Evolutionary conservation across 2,797 vertebrate species (phyloP), one percentile per base, ranked within the genome.

Genomic region (Erithacus rubecula): DNA sequence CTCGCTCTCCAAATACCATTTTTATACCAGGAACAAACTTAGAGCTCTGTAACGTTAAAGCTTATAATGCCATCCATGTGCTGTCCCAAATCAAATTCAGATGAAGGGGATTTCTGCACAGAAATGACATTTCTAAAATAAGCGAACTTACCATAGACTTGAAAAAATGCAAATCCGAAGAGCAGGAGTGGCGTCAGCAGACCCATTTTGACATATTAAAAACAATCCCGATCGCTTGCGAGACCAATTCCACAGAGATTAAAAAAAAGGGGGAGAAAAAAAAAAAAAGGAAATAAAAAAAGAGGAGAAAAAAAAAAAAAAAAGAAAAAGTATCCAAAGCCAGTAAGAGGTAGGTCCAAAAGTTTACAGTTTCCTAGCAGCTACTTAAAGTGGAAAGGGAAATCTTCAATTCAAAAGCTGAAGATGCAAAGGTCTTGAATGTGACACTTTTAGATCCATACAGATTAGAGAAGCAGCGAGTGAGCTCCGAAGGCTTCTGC

Each of bases 201-300:
- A 98, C 98, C 98, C 99, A 99, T 99, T 97, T 98, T 99, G 96
- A 98, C 98, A 99, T 99, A 99, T 98, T 99, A 98, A 97, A 97
- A 98, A 98, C 98, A 98, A 98, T 99, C 98, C 99, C 98, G 97
- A 90, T 43, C 85, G 95, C 69, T 96, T 96, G 96, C 85, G 93
- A 97, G 97, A 98, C 96, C 98, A 98, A 98, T 98, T 98, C 98
- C 98, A 98, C 94, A 83, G 93, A 97, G 89, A 91, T 30, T 30
- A 11, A 51, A 18, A 52, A 51, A 52, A 29, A 18, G 15, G 10
- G 15, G 49, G 27, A 10, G 24, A 9, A 5, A 52, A 52, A 74
- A 70, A 91, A 92, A 78, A 87, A 87, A 46, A 72, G 52, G 23
- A 47, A 47, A 47, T 26, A 59, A 77, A 75, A 65, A 74, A 75